These are phyloP conservation scores for Metallyticus violacea DNA, from an alignment of 2,888 invertebrate species.

Conservation along the genomic window DNA sequence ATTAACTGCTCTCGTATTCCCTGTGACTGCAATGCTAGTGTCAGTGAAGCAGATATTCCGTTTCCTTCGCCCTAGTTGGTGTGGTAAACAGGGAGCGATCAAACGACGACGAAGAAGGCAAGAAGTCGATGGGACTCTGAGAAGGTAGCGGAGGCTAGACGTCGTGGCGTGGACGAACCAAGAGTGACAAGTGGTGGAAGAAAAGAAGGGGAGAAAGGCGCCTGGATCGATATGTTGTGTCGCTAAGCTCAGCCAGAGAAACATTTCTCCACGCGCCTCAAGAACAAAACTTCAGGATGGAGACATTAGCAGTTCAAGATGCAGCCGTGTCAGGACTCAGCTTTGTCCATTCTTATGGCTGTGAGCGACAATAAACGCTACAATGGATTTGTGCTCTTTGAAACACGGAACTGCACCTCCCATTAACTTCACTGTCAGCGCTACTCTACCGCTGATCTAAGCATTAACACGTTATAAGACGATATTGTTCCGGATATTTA, in stretches of 20 bases:
- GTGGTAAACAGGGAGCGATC: background rate
- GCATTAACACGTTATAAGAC: no score
- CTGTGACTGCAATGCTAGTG: no score
- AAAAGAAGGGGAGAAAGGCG: background rate
- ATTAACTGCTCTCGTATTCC: no score
- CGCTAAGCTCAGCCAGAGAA: constrained; percentile 11
- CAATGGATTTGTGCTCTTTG: no score
- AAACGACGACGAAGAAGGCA: background rate
- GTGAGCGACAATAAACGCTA: no score
- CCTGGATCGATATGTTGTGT: constrained; percentile 28
- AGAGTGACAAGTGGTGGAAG: constrained; percentile 6
- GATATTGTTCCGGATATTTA: no score
- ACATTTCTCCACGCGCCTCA: background rate
- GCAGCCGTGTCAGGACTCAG: no score
- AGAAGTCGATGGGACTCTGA: constrained; percentile 20
- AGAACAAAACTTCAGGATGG: background rate
- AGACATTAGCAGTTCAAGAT: background rate
- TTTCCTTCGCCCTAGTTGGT: background rate
- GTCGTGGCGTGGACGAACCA: background rate
- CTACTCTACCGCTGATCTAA: no score
- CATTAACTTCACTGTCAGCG: no score
- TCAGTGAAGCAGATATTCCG: no score
- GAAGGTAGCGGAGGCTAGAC: background rate
- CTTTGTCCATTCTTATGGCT: no score
- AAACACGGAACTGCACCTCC: no score